Base-by-base conservation (phyloP, 2,797 vertebrate genomes). In the Hydrocynus forskahlii region DNA sequence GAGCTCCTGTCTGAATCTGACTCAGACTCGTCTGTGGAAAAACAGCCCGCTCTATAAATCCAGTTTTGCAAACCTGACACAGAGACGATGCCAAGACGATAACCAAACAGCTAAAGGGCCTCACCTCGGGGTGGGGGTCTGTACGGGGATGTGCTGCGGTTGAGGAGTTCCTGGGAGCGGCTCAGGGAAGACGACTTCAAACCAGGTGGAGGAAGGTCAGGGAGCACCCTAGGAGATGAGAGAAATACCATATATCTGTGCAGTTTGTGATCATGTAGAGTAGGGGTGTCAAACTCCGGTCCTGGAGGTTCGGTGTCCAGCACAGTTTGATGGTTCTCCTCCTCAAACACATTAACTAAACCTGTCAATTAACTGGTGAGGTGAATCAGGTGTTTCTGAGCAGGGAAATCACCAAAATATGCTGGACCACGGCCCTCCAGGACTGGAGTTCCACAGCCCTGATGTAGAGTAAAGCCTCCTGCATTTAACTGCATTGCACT, bases 1-100 rank as follows among this genome's bases (percentile, higher is more conserved):
- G 85, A 57, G 84, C 88, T 89, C 83, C 83, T 80, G 6, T 95
- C 94, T 0, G 94, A 94, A 52, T 94, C 94, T 0, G 94, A 94
- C 25, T 92, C 93, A 8, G 94, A 95, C 81, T 91, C 94, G 16
- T 69, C 80, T 88, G 73, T 23, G 29, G 63, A 52, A 54, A 7
- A 68, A 76, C n/a, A 40, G 40, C 0, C 1, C 7, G 45, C 17
- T 25, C 2, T 64, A 62, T 25, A 52, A 68, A 48, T 50, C 9
- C 12, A 45, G 45, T 4, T 25, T 59, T 43, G 5, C 6, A 25
- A 0, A 35, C 29, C 7, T 0, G 35, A 12, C 7, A 29, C 0
- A 23, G 54, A 40, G 14, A 81, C 23, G 57, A 5, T 8, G 2
- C 19, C 45, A 29, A 25, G 43, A 23, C 45, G 14, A 3, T 16